Evolutionary conservation across 2,113 vertebrate species (phyloP), one percentile per base, ranked within the genome.

Genomic region (Periophthalmus modestus): DNA sequence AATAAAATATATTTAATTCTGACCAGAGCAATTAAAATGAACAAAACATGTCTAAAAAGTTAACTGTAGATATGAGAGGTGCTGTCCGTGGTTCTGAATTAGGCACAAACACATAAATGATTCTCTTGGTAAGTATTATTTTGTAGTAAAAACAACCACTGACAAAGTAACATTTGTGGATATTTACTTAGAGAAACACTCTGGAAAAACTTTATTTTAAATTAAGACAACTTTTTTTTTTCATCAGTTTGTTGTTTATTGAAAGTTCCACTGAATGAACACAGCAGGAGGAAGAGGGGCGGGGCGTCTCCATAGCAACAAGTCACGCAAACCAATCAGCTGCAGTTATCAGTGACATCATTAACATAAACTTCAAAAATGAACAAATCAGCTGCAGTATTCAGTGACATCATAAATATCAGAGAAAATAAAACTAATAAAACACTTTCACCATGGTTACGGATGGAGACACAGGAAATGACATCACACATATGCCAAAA

Each of bases 181-280:
- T 47, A 47, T 47, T 47, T 47, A 47, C 46, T 47, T 47, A 28
- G 2, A 12, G 11, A 47, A 12, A 2, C 7, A 55, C 19, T 28
- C 3, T 28, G 28, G 28, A 28, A 28, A 19, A 52, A 52, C 2
- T 3, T 52, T 0, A 52, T 52, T 52, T 52, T n/a, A n/a, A 52
- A 52, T 10, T 11, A 1, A 23, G 21, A 57, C 18, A n/a, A n/a
- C n/a, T n/a, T 57, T 15, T 24, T 33, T 61, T 61, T 62, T 34
- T 11, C 33, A 74, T 16, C 2, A 61, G 23, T 84, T 87, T 68
- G 68, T 77, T 15, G 1, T 90, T 92, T 92, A 90, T 90, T 92
- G 78, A 89, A 88, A 90, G 65, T 81, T 82, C 68, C 85, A 85
- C 68, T 82, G 78, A 85, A 74, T 79, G 69, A 82, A 87, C 81